Evolutionary conservation across 2,113 vertebrate species (phyloP).

Genomic region (Pachyramphus minor): DNA sequence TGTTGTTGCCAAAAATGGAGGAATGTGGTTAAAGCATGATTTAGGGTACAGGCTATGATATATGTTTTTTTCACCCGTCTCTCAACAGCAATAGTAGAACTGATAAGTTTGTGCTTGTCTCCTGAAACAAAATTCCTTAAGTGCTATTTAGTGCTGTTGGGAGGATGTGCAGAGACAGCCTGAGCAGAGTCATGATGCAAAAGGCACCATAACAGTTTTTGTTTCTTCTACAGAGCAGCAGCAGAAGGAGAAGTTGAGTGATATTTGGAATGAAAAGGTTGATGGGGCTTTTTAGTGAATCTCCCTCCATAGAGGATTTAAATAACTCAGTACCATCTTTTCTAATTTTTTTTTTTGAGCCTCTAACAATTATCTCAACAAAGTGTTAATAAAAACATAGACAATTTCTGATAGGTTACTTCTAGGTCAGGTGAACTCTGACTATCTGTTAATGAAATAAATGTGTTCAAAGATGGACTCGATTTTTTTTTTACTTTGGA

Average conservation of each 20-base stretch:
- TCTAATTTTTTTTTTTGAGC: background rate
- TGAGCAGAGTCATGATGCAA: background rate
- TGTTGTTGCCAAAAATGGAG: background rate
- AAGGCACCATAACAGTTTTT: background rate
- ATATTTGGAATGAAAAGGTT: background rate
- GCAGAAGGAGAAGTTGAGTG: background rate
- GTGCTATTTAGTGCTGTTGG: background rate
- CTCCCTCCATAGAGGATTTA: background rate
- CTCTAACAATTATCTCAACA: background rate
- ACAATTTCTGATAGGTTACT: background rate
- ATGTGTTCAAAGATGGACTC: background rate
- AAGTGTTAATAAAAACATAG: background rate
- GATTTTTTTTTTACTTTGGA: background rate
- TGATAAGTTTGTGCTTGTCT: background rate
- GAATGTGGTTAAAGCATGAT: background rate
- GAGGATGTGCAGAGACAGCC: background rate
- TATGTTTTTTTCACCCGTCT: background rate
- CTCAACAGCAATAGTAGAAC: background rate
- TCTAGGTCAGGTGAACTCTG: background rate
- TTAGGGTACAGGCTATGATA: background rate
- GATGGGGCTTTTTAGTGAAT: background rate
- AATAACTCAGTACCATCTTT: background rate
- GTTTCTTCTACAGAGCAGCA: background rate
- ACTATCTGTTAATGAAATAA: background rate
- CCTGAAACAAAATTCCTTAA: background rate